A percentile compares a stretch with the other conserved stretches of the same genome.
Evolutionary conservation across 2,113 vertebrate species (phyloP).

Genomic region (mouse (Mus musculus)): DNA sequence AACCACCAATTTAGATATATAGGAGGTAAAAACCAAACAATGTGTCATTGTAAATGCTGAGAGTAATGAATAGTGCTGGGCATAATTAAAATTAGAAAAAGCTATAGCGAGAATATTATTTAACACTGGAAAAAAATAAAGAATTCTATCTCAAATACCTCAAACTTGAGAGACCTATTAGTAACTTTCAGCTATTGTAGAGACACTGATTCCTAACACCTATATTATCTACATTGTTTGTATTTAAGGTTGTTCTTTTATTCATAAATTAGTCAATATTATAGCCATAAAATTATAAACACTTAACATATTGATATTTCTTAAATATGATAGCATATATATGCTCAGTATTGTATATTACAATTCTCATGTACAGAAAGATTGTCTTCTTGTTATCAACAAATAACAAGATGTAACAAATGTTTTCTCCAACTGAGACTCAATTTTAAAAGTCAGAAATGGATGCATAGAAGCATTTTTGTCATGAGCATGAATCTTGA

Average conservation of each 20-base stretch:
- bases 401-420: slow-evolving; percentile 80
- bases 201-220: background rate
- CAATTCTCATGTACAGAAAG: slow-evolving; percentile 62
- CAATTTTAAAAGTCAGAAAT: slow-evolving; percentile 75
- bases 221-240: background rate
- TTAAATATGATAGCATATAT: slow-evolving; percentile 25
- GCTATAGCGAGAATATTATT: background rate
- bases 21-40: background rate
- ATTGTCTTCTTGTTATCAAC: slow-evolving; percentile 58
- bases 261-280: slow-evolving; percentile 69
- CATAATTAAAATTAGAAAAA: background rate
- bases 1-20: background rate
- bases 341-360: slow-evolving; percentile 37
- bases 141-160: background rate
- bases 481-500: slow-evolving; percentile 59
- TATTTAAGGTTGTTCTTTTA: slow-evolving; percentile 20
- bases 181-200: background rate
- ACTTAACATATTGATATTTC: slow-evolving; percentile 66
- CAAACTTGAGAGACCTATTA: background rate
- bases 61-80: background rate
- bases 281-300: slow-evolving; percentile 68
- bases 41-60: background rate
- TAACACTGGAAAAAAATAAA: background rate
- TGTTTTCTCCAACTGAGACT: slow-evolving; percentile 66
- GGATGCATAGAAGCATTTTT: slow-evolving; percentile 70